Base-by-base conservation (phyloP, 1,140 invertebrate species). In the Steinernema khuongi region DNA sequence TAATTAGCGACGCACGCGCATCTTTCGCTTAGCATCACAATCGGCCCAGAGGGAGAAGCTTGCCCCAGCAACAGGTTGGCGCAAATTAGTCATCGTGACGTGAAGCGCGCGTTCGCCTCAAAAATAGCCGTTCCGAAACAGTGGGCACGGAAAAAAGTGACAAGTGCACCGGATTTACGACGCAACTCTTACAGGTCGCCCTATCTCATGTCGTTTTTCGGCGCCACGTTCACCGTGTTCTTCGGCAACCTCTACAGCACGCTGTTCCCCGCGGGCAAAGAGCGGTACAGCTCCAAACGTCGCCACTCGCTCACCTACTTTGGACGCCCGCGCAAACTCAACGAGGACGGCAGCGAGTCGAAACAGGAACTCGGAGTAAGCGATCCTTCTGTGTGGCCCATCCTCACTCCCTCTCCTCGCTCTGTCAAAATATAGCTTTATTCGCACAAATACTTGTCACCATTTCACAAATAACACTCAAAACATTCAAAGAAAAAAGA, bases 171-270 rank as follows among this genome's bases (percentile, higher is more conserved):
- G n/a, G n/a, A n/a, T n/a, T n/a, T n/a, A 41, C n/a, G 7, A 11
- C 36, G 36, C 36, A 11, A 41, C n/a, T 41, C 2, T 60, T 60
- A 22, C 50, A 60, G 50, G 50, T 60, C 50, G 19, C 60, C 19
- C 30, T n/a, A 41, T 73, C 43, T 68, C 66, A n/a, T 66, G 68
- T 11, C 72, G 31, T 33, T 67, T 66, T 30, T 19, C 22, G 4
- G 28, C 72, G 1, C 22, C 43, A 19, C 32, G 31, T 31, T 67
- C 50, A 33, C 60, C 71, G 32, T 22, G 29, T 18, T 67, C 36
- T 19, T 50, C 43, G 28, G 26, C 72, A 41, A 28, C 26, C 44
- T 41, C 26, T 4, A 29, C 66, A 26, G n/a, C 50, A 26, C 31
- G 60, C 7, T 60, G 7, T 60, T 60, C 50, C 50, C 50, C 4